phyloP scores from a whole-genome alignment of 1,140 invertebrate genomes.

The Tribolium castaneum region DNA sequence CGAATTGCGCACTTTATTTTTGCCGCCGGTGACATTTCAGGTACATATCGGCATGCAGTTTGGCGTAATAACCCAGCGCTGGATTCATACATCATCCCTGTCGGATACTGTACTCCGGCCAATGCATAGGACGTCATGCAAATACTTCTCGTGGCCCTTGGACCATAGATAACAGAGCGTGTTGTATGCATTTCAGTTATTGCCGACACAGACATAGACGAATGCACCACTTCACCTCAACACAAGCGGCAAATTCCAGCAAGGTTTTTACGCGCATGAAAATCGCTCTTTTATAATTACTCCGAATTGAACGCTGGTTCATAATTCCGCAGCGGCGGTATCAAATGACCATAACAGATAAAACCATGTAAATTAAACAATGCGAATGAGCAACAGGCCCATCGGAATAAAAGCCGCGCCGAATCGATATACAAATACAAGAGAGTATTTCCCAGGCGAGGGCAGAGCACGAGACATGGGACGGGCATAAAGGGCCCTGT shows the following conservation, averaged over 20 bases:
- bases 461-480: constrained; percentile 14
- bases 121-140: constrained; percentile 13
- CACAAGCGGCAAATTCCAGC: constrained; percentile 9
- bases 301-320: no score
- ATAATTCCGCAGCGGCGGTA: background rate
- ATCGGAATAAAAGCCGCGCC: constrained; percentile 18
- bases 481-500: constrained; percentile 24
- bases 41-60: background rate
- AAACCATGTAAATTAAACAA: constrained; percentile 27
- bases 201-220: constrained; percentile 15
- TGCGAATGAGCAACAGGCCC: constrained; percentile 25
- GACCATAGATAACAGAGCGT: constrained; percentile 17
- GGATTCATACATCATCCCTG: constrained; percentile 13
- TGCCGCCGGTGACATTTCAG: background rate
- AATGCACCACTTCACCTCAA: constrained; percentile 31
- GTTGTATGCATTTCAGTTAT: constrained; percentile 10
- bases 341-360: constrained; percentile 5
- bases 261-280: background rate
- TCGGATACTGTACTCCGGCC: background rate
- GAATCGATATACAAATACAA: constrained; percentile 28
- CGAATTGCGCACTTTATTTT: background rate
- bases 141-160: constrained; percentile 26
- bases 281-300: background rate
- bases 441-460: constrained; percentile 19
- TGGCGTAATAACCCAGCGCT: background rate